Conservation (phyloP, 2,113 vertebrate genomes). For the Eretmochelys imbricata region DNA sequence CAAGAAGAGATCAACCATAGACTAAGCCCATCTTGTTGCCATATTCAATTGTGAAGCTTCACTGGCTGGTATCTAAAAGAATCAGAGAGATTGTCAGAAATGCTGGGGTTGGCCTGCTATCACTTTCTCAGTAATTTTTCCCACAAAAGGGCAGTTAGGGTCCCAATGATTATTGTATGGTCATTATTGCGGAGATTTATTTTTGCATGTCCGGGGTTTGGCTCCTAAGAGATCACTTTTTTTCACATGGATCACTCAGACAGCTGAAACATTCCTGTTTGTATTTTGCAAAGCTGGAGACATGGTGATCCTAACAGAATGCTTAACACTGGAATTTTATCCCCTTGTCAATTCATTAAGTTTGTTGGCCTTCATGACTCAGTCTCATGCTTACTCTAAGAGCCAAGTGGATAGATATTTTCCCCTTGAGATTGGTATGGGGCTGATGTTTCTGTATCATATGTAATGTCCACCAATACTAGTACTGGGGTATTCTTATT, state of each 20-base stretch:
- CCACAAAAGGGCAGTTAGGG: neutral
- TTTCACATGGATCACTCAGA: fast-evolving
- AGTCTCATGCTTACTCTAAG: neutral
- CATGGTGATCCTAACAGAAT: neutral
- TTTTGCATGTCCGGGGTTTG: neutral
- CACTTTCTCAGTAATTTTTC: neutral
- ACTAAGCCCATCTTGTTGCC: neutral
- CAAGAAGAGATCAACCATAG: neutral
- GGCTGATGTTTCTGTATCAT: neutral
- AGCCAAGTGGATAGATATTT: too few relatives aligned
- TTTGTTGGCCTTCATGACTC: neutral
- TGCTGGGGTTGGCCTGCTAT: neutral
- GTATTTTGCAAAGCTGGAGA: fast-evolving
- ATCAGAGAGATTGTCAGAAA: neutral
- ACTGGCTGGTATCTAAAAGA: neutral
- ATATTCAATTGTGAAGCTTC: neutral
- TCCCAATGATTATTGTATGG: neutral
- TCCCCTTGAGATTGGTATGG: neutral
- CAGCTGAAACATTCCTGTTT: fast-evolving
- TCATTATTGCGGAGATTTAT: too few relatives aligned
- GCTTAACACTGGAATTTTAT: neutral
- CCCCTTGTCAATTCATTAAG: neutral
- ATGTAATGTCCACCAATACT: neutral
- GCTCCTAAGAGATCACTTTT: neutral
- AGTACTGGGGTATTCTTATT: neutral